Percentiles rank a stretch among this genome's conserved stretches.
Conservation (phyloP, 2,113 vertebrate species). For the Burhinus bistriatus region DNA sequence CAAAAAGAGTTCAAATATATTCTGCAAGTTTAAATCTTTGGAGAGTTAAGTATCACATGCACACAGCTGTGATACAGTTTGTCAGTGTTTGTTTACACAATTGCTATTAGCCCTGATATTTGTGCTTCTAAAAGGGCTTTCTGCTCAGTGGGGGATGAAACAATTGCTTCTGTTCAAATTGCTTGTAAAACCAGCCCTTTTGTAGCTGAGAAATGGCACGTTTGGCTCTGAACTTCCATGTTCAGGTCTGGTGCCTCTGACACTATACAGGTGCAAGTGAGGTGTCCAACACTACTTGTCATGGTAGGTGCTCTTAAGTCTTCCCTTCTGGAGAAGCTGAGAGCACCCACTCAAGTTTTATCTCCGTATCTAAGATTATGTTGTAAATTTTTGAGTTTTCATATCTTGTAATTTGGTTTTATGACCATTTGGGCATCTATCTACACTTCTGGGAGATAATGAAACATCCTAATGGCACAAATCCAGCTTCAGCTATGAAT, state of each 20-base stretch:
- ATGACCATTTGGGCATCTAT: background rate
- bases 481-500: background rate
- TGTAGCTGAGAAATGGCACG: background rate
- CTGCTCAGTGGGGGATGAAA: background rate
- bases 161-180: background rate
- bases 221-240: background rate
- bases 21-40: background rate
- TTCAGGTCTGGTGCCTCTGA: background rate
- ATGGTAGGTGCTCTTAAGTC: background rate
- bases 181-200: background rate
- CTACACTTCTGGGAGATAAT: background rate
- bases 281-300: background rate
- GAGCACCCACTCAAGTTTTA: background rate
- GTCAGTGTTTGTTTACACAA: background rate
- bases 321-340: background rate
- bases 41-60: background rate
- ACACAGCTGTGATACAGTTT: background rate
- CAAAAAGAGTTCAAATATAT: background rate
- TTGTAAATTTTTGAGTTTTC: background rate
- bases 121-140: background rate
- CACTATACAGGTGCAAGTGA: background rate
- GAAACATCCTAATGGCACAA: background rate
- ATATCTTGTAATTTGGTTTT: background rate
- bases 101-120: background rate
- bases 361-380: background rate